Evolutionary conservation across 2,888 invertebrate genomes (phyloP), one percentile per base, ranked within the genome.

Genomic region (Archips crataeganus): DNA sequence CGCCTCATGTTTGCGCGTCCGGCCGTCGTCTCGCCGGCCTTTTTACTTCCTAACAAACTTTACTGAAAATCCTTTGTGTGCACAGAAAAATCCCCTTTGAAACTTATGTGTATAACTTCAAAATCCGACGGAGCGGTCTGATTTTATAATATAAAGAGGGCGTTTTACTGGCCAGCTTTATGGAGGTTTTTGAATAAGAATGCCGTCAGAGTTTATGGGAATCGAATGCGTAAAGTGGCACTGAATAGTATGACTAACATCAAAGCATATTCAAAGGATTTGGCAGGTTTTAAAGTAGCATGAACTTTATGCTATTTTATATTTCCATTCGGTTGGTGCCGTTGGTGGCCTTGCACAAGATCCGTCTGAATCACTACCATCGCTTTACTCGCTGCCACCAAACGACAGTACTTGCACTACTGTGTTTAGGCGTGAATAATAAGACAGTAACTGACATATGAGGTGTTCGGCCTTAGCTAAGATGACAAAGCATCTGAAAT

Each of bases 11-110:
- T 60, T 65, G 49, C 71, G 49, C 65, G 60, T 71, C 71, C 71
- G 65, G 66, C 59, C 49, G 60, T 66, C 60, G 72, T 45, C 61
- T 32, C 62, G 64, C 67, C 76, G 36, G 73, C 79, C 80, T 85
- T 85, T 86, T 83, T 83, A 81, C 80, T 84, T 82, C 79, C 76
- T 77, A 81, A 81, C 84, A 81, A 86, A 87, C 81, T 86, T 86
- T 75, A 57, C 66, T 57, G 68, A 10, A 67, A 66, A 70, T 70
- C 70, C 74, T 70, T 70, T 70, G 70, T 74, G 66, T 70, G 70
- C 70, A 36, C 73, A 66, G 70, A 66, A 70, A 74, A 74, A 70
- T 70, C 62, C 70, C 34, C 65, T 65, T 62, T 49, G 49, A 47
- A 70, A 74, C 61, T 70, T 74, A 66, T 66, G 61, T 67, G 65